Evolutionary conservation across 1,140 invertebrate species (phyloP).

Genomic region (Anastrepha obliqua): DNA sequence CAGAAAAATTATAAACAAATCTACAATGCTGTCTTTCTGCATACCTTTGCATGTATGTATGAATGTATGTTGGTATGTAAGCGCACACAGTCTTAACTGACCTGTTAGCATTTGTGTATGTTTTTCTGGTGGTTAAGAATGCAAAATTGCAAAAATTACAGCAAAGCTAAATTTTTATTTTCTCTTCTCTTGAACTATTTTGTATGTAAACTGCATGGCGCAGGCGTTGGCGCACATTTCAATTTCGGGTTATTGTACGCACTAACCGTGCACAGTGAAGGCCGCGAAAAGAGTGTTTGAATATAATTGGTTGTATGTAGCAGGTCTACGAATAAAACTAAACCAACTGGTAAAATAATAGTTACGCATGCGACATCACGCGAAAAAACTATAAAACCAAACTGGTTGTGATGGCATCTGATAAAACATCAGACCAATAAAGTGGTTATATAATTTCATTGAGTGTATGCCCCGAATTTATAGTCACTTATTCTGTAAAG

Average conservation of each 20-base stretch:
- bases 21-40: neutral
- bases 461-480: too few species aligned
- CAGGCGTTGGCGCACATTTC: conserved; percentile 8
- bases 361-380: too few species aligned
- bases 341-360: too few species aligned
- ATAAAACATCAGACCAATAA: too few species aligned
- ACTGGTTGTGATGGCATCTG: too few species aligned
- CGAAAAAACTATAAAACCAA: too few species aligned
- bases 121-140: neutral
- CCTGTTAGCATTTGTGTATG: neutral
- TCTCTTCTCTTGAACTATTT: neutral
- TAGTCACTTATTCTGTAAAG: too few species aligned
- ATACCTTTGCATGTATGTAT: neutral
- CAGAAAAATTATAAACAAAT: neutral
- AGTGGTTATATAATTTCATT: too few species aligned
- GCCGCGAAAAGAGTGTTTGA: neutral
- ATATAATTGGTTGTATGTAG: too few species aligned
- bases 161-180: neutral
- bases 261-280: neutral
- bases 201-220: neutral
- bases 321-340: too few species aligned
- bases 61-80: neutral
- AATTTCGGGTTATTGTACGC: conserved; percentile 32
- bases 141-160: conserved; percentile 32
- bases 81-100: too few species aligned